Evolutionary conservation across 2,888 invertebrate genomes (phyloP).

Genomic region (Cerceris ruficornis): DNA sequence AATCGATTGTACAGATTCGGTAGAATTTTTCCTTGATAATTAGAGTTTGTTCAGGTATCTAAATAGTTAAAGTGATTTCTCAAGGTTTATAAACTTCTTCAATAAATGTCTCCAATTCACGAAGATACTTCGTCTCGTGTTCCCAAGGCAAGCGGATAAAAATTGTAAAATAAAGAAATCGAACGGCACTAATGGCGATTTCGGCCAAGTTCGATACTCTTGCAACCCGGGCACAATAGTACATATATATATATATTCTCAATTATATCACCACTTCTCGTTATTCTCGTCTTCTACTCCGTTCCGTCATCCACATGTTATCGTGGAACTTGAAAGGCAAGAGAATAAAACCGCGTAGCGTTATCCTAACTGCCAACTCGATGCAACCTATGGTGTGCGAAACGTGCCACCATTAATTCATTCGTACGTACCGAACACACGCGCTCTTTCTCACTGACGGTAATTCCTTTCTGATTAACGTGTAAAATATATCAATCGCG

Average conservation of each 20-base stretch:
- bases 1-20: no score
- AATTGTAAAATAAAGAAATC: constrained; percentile 37
- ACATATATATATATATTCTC: constrained; percentile 29
- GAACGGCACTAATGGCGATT: constrained; percentile 14
- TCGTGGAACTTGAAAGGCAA: constrained; percentile 67
- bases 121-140: neutral
- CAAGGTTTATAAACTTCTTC: no score
- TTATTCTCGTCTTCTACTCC: constrained; percentile 62
- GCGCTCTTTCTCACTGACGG: no score
- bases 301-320: constrained; percentile 80
- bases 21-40: no score
- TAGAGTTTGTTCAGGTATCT: no score
- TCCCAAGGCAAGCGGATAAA: constrained; percentile 13
- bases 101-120: neutral
- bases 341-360: constrained; percentile 5
- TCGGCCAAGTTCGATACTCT: constrained; percentile 27
- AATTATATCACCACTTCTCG: constrained; percentile 55
- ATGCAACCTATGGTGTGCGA: neutral
- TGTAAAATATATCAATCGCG: constrained; percentile 4
- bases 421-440: no score
- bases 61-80: no score
- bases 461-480: no score
- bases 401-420: neutral
- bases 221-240: constrained; percentile 55
- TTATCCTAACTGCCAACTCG: neutral